These are phyloP conservation scores for Balaeniceps rex DNA, from an alignment of 2,113 vertebrate species.

Conservation along the genomic window DNA sequence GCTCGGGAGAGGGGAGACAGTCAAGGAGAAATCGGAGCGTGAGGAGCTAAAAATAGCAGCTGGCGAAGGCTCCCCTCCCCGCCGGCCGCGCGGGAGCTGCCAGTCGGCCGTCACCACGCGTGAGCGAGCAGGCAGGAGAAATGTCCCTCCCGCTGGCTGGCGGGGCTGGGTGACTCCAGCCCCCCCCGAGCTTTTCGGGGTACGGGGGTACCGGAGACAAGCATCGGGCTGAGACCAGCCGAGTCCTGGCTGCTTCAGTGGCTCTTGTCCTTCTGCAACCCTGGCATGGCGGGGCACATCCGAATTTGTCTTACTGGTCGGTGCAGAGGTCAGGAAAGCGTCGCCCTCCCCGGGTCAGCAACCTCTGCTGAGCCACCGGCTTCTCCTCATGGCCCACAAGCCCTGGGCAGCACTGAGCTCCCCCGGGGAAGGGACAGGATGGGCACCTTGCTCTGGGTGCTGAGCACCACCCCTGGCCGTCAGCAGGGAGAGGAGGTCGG, in stretches of 20 bases:
- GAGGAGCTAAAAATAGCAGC: constrained; percentile 49
- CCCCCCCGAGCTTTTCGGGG: background rate
- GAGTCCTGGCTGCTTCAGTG: rapidly evolving
- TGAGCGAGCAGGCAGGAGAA: background rate
- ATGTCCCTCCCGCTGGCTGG: background rate
- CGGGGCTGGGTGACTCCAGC: rapidly evolving
- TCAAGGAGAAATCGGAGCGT: constrained; percentile 51
- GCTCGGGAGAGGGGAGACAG: constrained; percentile 8
- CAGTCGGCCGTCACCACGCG: background rate
- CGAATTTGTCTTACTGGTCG: background rate
- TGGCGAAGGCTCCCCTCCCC: background rate
- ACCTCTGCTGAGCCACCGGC: rapidly evolving
- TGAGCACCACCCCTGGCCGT: background rate
- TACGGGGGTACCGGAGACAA: rapidly evolving
- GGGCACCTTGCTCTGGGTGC: background rate
- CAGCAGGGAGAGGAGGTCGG: background rate
- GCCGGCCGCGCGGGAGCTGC: background rate
- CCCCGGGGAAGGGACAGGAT: rapidly evolving
- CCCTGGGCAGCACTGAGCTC: rapidly evolving
- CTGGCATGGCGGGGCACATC: rapidly evolving
- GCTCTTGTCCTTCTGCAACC: background rate
- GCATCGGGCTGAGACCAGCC: background rate
- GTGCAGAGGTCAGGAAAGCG: background rate
- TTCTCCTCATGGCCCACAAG: rapidly evolving
- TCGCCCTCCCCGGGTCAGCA: rapidly evolving